Base-by-base conservation (phyloP, 1,140 invertebrate genomes). In the Cephus cinctus region DNA sequence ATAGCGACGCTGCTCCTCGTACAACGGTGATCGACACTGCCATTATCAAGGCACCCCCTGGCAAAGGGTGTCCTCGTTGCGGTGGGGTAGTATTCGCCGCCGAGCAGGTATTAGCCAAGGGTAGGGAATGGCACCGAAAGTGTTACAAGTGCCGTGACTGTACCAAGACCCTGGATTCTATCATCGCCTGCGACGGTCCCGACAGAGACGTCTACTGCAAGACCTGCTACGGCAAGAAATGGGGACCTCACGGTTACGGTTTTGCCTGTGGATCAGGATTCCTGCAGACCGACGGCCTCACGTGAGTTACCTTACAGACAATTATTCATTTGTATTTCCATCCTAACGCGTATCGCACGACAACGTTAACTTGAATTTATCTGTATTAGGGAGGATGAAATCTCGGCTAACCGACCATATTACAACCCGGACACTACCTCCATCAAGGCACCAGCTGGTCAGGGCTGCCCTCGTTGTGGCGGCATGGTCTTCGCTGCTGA, bases 71-170 rank as follows among this genome's bases (percentile, higher is more conserved):
- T 69, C 92, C 92, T 1, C 83, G 91, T 49, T 96, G 92, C 67
- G 91, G 91, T 22, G 92, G 91, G 27, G 85, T 89, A 2, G 93
- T 96, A 1, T 96, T 89, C 68, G 91, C 90, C 32, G 92, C 92
- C 39, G 93, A 96, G 70, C 86, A 90, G 73, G 90, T 94, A 32
- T 77, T 94, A 16, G 90, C 90, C 23, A 92, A 90, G 69, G 85
- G 88, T 45, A 84, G 91, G 65, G 93, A 94, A 76, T 98, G 93
- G 94, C 96, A 92, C 81, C 86, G 96, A 79, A 98, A 98, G 77
- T 98, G 96, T 79, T 98, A 96, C 82, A 98, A 97, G 74, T 98
- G 96, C 75, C 86, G 81, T 71, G 90, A 92, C 58, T 98, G 96
- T 75, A 89, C 86, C 58, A 93, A 93, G 65, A 91, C 89, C 15